Percentiles rank a stretch among this genome's conserved stretches.
phyloP scores from a whole-genome alignment of 2,888 invertebrate species.

The Capitulum mitella region DNA sequence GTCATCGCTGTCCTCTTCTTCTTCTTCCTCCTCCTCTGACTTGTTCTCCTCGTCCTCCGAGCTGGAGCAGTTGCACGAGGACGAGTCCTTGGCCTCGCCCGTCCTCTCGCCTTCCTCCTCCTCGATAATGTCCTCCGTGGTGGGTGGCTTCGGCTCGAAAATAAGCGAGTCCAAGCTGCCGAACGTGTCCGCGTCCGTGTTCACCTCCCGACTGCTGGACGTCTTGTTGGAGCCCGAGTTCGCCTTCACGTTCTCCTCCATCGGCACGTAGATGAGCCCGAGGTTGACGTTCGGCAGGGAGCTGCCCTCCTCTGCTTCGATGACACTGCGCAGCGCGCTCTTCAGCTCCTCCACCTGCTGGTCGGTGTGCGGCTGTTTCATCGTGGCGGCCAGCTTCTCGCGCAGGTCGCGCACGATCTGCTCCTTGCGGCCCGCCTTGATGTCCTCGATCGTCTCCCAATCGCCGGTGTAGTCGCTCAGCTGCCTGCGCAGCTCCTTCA shows the following conservation, averaged over 20 bases:
- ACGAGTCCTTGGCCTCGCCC: background rate
- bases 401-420: constrained; percentile 29
- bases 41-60: constrained; percentile 26
- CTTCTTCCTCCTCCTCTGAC: background rate
- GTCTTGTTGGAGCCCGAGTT: constrained; percentile 28
- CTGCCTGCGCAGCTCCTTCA: constrained; percentile 34
- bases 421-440: constrained; percentile 21
- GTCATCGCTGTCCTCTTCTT: constrained; percentile 12
- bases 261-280: constrained; percentile 39
- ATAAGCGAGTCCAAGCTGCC: constrained; percentile 39
- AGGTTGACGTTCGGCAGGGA: constrained; percentile 37
- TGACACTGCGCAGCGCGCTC: constrained; percentile 37
- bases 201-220: constrained; percentile 28
- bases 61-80: constrained; percentile 20
- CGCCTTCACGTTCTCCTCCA: constrained; percentile 37
- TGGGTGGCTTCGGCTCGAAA: constrained; percentile 38
- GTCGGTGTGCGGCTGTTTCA: constrained; percentile 33
- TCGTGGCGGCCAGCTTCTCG: constrained; percentile 28
- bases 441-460: constrained; percentile 33
- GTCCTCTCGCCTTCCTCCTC: constrained; percentile 26
- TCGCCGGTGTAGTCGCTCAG: constrained; percentile 36
- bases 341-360: constrained; percentile 37
- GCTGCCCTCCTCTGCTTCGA: constrained; percentile 37
- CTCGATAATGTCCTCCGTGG: constrained; percentile 32
- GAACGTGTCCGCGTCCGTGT: constrained; percentile 37